Evolutionary conservation across 2,888 invertebrate genomes (phyloP).

Genomic region (Ramazzottius varieornatus): DNA sequence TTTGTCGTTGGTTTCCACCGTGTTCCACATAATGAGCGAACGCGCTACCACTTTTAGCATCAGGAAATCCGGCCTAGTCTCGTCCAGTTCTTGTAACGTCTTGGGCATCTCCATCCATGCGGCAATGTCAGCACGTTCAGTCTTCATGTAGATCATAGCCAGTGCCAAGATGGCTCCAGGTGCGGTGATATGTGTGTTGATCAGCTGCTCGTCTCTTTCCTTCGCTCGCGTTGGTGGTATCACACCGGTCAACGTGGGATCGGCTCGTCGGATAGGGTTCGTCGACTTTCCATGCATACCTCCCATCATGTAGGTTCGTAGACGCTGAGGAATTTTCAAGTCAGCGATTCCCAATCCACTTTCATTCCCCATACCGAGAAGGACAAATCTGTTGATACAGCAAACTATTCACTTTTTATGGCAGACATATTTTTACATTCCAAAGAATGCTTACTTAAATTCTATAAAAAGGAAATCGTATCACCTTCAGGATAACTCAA

Average conservation of each 20-base stretch:
- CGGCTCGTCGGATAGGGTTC: not conserved
- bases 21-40: slow-evolving; percentile 61
- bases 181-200: not conserved
- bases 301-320: not conserved
- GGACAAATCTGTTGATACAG: no score
- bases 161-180: not conserved
- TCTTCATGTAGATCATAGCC: not conserved
- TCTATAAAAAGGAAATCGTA: no score
- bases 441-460: no score
- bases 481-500: no score
- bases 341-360: not conserved
- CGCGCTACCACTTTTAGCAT: slow-evolving; percentile 34
- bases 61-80: slow-evolving; percentile 66
- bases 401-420: no score
- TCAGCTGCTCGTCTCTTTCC: not conserved
- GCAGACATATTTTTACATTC: no score
- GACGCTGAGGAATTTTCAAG: not conserved
- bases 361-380: not conserved
- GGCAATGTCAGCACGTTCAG: slow-evolving; percentile 29
- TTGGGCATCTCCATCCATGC: slow-evolving; percentile 68
- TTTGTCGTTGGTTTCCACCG: slow-evolving; percentile 45
- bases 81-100: slow-evolving; percentile 65
- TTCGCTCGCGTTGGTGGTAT: not conserved
- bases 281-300: not conserved
- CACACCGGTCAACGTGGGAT: not conserved